Base-by-base conservation (phyloP, 2,888 invertebrate species). In the Orthonevra nobilis region DNA sequence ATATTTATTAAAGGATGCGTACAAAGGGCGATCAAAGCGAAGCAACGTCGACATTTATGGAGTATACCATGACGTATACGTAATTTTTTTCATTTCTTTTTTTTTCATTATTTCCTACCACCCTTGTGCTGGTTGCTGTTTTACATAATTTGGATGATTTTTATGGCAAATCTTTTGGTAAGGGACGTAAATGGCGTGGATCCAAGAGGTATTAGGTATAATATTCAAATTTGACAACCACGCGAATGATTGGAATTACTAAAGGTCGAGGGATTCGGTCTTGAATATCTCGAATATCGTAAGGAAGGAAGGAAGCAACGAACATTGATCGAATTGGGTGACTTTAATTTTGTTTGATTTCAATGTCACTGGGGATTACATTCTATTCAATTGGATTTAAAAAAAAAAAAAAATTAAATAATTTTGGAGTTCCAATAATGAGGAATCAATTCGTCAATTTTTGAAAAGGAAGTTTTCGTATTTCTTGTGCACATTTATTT, bases 1-100 rank as follows among this genome's bases (percentile, higher is more conserved):
- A n/a, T n/a, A n/a, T n/a, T n/a, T 42, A 19, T 63, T 42, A 36
- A 19, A 30, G 38, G 23, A 30, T 50, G 23, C 32, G 36, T 23
- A 63, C 19, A 61, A 46, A 26, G 15, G 40, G 28, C 46, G 60
- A 52, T 74, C 44, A 32, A 48, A 34, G 19, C 20, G 38, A 34
- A 69, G 54, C 23, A 36, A 42, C 9, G 23, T 28, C 30, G 50
- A 34, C 40, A 9, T 61, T 69, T 54, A 56, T 61, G 40, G 10
- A 15, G 75, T 54, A 20, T 34, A 34, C 40, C 70, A 30, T 6
- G 63, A 56, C 56, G 75, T 56, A 58, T 56, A 69, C 61, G 63
- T 44, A 63, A 17, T 44, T 42, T 36, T 58, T 44, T 44, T 44
- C 9, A 23, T 36, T 32, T 7, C 1, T 40, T 26, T 46, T 15